Conservation (phyloP, 2,113 vertebrate species). For the Chroicocephalus ridibundus region DNA sequence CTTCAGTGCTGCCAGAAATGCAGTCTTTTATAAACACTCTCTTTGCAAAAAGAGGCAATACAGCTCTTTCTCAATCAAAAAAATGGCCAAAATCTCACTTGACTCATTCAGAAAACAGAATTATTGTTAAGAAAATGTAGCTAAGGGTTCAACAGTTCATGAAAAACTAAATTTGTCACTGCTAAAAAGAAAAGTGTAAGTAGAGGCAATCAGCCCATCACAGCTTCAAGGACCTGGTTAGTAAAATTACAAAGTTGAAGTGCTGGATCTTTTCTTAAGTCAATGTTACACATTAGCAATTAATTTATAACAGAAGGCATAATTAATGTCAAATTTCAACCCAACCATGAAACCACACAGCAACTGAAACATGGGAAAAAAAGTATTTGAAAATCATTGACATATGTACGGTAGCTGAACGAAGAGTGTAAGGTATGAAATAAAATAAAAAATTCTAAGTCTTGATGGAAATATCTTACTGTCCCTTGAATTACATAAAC, state of each 20-base stretch:
- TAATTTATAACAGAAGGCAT: background rate
- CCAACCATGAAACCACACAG: background rate
- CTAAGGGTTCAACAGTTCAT: background rate
- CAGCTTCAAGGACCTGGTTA: background rate
- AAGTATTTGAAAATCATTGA: background rate
- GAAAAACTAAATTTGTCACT: background rate
- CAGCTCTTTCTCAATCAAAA: background rate
- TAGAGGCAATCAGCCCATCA: background rate
- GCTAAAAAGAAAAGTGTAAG: background rate
- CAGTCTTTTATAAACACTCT: background rate
- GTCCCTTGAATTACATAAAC: background rate
- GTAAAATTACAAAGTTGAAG: background rate
- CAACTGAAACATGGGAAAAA: background rate
- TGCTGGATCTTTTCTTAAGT: background rate
- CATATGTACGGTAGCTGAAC: accelerated
- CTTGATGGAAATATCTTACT: background rate
- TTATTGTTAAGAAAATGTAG: background rate
- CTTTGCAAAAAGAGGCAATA: background rate
- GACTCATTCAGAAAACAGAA: background rate
- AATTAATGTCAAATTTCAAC: background rate
- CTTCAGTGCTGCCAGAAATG: background rate
- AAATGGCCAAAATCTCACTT: background rate
- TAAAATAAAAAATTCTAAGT: background rate
- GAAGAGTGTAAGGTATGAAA: accelerated
- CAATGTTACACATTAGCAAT: background rate